phyloP scores from a whole-genome alignment of 1,140 invertebrate genomes.

The Cydia strobilella region DNA sequence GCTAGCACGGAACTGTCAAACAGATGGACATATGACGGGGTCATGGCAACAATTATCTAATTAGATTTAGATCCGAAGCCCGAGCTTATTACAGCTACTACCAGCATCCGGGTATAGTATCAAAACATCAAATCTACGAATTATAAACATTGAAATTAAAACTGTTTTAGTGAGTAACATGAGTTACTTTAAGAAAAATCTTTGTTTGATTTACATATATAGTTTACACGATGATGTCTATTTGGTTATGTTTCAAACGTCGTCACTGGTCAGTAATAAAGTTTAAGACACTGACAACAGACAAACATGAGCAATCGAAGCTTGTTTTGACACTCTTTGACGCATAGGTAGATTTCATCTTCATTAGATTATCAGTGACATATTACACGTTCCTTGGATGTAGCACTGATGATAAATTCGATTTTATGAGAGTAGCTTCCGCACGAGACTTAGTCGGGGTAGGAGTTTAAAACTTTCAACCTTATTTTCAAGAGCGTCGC shows the following conservation, averaged over 20 bases:
- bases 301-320: not conserved
- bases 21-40: conserved; percentile 21
- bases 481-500: no score
- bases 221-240: not conserved
- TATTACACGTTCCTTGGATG: no score
- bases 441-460: no score
- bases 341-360: not conserved
- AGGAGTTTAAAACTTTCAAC: no score
- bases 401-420: no score
- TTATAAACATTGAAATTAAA: not conserved
- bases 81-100: not conserved
- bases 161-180: not conserved
- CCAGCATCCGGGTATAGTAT: not conserved
- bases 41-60: conserved; percentile 25
- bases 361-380: not conserved
- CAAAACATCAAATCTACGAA: not conserved
- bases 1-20: conserved; percentile 29
- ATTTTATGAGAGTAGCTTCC: no score
- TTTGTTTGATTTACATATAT: not conserved
- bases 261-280: not conserved
- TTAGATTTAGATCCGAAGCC: conserved; percentile 25
- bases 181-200: not conserved
- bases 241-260: not conserved
- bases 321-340: conserved; percentile 1
- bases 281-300: conserved; percentile 3